Evolutionary conservation across 2,888 invertebrate species (phyloP), one percentile per base, ranked within the genome.

Genomic region (Diachrysia chrysitis): DNA sequence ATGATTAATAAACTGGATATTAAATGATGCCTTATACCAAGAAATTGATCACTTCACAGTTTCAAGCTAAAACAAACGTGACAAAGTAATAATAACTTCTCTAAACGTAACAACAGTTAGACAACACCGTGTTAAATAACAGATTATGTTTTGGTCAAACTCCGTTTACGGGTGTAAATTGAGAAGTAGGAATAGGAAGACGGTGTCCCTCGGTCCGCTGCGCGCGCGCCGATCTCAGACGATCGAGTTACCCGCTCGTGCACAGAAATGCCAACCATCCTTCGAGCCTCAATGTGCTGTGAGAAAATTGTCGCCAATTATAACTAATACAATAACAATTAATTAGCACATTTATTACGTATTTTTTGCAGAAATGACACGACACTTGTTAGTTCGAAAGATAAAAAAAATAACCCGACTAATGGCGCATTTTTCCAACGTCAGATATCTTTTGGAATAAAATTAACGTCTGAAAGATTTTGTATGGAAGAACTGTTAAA

Each of bases 121-220:
- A 85, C 83, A 89, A 87, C 79, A 85, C 79, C 79, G 83, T 87
- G 86, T 87, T 85, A 84, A 85, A 86, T 89, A 90, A 89, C 82
- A 81, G 78, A 88, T 91, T 88, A 89, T 86, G 89, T 89, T 91
- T 76, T 89, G 83, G 86, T 88, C 86, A 89, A 87, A 89, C 89
- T 90, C 85, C 88, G 87, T 90, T 90, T 89, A 90, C 87, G 79
- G 82, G 69, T 86, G 94, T 94, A 94, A 94, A 88, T 80, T 87
- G 93, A 94, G 92, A 93, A 92, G 91, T 90, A 93, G 93, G 93
- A 93, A 93, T 93, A 91, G 89, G 91, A 91, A 91, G 90, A 87
- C 89, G 83, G 89, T 87, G 90, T 88, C 90, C 69, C 64, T 76
- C 81, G 93, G 81, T 89, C 84, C 84, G 88, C 75, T 92, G 92